phyloP scores from a whole-genome alignment of 2,888 invertebrate genomes.

The Drosophila kokeensis region DNA sequence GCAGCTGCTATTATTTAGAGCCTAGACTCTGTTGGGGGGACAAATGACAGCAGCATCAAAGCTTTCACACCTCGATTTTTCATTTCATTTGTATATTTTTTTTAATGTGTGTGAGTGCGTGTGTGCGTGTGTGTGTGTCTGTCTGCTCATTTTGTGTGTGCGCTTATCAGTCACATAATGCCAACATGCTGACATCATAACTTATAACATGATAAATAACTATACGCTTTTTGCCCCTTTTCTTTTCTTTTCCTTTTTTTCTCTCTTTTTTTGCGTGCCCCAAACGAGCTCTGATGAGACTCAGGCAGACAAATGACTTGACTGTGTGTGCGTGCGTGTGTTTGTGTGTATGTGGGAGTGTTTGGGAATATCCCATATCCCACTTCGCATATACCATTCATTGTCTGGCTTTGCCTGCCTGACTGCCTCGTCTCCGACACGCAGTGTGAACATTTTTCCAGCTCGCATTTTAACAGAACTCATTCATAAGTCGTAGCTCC shows the following conservation, averaged over 20 bases:
- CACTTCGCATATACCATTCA: slow-evolving; percentile 7
- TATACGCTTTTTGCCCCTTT: slow-evolving; percentile 61
- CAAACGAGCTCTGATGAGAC: slow-evolving; percentile 50
- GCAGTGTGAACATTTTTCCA: slow-evolving; percentile 59
- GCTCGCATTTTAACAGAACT: slow-evolving; percentile 21
- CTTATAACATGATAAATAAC: slow-evolving; percentile 81
- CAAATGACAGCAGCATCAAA: slow-evolving; percentile 74
- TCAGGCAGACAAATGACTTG: slow-evolving; percentile 75
- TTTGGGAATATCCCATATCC: neutral
- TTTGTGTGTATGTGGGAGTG: slow-evolving; percentile 30
- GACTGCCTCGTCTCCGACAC: slow-evolving; percentile 54
- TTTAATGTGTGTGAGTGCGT: slow-evolving; percentile 12
- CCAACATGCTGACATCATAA: slow-evolving; percentile 78
- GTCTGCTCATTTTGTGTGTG: slow-evolving; percentile 51
- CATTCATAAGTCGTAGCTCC: slow-evolving; percentile 42
- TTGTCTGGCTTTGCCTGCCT: slow-evolving; percentile 50
- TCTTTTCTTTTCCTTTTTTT: neutral
- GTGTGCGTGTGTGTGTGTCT: slow-evolving; percentile 24
- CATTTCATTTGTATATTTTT: slow-evolving; percentile 72
- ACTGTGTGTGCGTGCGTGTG: slow-evolving; percentile 35
- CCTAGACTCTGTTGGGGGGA: slow-evolving; percentile 52
- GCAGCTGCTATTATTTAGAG: slow-evolving; percentile 26
- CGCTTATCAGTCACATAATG: slow-evolving; percentile 80
- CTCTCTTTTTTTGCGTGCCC: slow-evolving; percentile 39
- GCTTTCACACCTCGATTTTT: slow-evolving; percentile 78